phyloP scores from a whole-genome alignment of 2,113 vertebrate genomes.

The Taurulus bubalis region DNA sequence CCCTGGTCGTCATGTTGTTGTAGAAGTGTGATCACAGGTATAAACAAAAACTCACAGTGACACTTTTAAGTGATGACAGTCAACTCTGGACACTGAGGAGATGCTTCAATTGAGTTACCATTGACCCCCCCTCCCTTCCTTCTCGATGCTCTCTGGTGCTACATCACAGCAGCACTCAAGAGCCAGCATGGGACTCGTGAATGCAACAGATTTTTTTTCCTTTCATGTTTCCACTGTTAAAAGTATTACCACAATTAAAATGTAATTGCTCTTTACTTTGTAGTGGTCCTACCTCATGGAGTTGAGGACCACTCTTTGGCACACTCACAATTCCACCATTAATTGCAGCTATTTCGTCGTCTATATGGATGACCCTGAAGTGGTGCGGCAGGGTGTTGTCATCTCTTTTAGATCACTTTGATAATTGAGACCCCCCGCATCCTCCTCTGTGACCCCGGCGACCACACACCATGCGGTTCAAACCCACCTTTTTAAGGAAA shows the following conservation, averaged over 20 bases:
- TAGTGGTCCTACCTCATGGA: slow-evolving; percentile 3
- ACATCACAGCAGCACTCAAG: neutral
- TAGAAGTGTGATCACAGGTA: slow-evolving; percentile 1
- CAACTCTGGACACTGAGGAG: neutral
- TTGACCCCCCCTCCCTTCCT: neutral
- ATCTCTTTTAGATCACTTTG: slow-evolving; percentile 24
- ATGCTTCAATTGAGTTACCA: neutral
- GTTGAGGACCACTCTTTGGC: slow-evolving; percentile 36
- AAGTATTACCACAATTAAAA: slow-evolving; percentile 29
- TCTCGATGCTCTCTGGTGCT: neutral
- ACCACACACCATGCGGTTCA: slow-evolving; percentile 16
- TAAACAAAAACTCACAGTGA: neutral
- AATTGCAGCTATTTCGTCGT: slow-evolving; percentile 60
- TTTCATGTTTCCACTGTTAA: neutral
- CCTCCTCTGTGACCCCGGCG: slow-evolving; percentile 17
- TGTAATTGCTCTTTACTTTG: slow-evolving; percentile 31
- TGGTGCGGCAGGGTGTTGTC: slow-evolving; percentile 14
- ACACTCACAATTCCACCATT: slow-evolving; percentile 22
- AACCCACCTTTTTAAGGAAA: slow-evolving; percentile 19
- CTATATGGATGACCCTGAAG: slow-evolving; percentile 36
- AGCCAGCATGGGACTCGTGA: neutral
- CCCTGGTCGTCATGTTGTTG: neutral
- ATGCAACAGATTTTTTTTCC: neutral
- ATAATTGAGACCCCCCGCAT: slow-evolving; percentile 22
- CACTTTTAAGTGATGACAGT: neutral